Evolutionary conservation across 2,113 vertebrate species (phyloP), one percentile per base, ranked within the genome.

Genomic region (Cettia cetti): DNA sequence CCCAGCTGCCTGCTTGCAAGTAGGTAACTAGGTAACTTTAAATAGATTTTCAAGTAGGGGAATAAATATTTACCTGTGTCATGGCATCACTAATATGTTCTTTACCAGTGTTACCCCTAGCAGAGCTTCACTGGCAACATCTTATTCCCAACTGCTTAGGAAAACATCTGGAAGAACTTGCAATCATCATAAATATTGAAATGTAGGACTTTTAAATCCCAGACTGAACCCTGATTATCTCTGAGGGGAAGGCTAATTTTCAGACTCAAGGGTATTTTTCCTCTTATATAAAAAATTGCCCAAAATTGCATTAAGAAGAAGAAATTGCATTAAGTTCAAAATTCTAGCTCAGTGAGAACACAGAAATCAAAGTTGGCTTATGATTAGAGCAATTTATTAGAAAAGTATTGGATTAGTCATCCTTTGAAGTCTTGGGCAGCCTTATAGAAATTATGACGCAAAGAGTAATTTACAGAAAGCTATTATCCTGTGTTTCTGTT

Each of bases 11-110:
- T 47, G 4, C 6, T 52, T n/a, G 13, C 47, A 59, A 72, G 27
- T 5, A 5, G 1, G 3, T n/a, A 40, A 44, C 13, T 5, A 5
- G 1, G 3, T n/a, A 40, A 44, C 13, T 70, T 75, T 27, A 71
- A 59, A 37, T 11, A 78, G 6, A 11, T 81, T 52, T 56, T 33
- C 18, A 30, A 66, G 47, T 7, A 28, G 31, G 8, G 3, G 20
- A 75, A 82, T 49, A 78, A 84, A n/a, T 44, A 53, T 28, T 87
- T 74, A 27, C 18, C 19, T n/a, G 3, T 44, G 5, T 30, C 22
- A 64, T 35, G 12, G 4, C 23, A 50, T 12, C 0, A 0, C 11
- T 56, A 39, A 42, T 39, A 54, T 50, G 21, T 28, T 66, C 11
- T 76, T 82, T 54, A 75, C 8, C 2, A 2, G 18, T 45, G 9